Evolutionary conservation across 2,888 invertebrate genomes (phyloP), one percentile per base, ranked within the genome.

Genomic region (Diplolepis rosae): DNA sequence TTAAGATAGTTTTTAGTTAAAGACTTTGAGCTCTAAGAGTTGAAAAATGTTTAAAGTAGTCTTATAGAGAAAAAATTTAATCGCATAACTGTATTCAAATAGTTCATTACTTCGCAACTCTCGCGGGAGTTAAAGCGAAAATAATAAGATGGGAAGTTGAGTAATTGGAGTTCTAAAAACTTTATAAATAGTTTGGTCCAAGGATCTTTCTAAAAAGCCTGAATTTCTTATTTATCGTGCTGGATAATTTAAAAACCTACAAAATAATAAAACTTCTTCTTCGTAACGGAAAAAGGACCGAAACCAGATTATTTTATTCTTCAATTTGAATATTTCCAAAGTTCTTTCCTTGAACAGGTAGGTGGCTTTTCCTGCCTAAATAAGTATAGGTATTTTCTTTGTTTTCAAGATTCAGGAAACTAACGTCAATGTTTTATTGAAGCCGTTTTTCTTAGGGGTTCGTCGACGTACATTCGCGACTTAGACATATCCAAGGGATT

Each of bases 401-500:
- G 5, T 42, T 61, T 61, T 39, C n/a, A 35, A 61, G n/a, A 61
- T 42, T 61, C n/a, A n/a, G 32, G 39, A 56, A 61, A 27, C 39
- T 39, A 39, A 42, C 39, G 61, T 42, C 61, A 61, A 54, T 30
- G 11, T 54, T 54, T 18, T 54, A 54, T 32, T 15, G 54, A 54
- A 39, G 35, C 39, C 39, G 39, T 24, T 27, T 42, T 61, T 61
- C 61, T 42, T n/a, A 39, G 7, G 35, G 61, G 39, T 27, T 27
- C 39, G 32, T 54, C 22, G 32, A 54, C 30, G 54, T 32, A 15
- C 1, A 56, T 39, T 61, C 61, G 39, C 61, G 61, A 42, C 24
- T 61, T 61, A 70, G 32, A 70, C 56, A 24, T 70, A 70, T 39
- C 50, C 39, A 15, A 28, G 48, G 50, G 52, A 74, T 71, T 74